Conservation (phyloP, 1,140 invertebrate genomes). For the Caenorhabditis remanei region DNA sequence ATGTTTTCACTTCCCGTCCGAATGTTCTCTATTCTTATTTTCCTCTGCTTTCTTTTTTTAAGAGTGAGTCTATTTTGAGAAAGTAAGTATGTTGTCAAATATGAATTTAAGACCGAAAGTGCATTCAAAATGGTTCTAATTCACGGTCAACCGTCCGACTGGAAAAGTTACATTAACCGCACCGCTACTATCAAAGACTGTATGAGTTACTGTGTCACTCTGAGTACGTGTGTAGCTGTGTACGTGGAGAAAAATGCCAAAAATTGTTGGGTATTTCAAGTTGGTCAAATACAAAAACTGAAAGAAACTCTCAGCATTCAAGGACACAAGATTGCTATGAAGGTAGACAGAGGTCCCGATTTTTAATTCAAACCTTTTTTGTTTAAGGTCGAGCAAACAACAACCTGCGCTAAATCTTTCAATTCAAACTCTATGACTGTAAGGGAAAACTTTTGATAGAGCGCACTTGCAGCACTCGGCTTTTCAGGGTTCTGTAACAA, state of each 20-base stretch:
- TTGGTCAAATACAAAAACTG: neutral
- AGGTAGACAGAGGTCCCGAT: neutral
- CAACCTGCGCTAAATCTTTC: neutral
- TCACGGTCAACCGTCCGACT: neutral
- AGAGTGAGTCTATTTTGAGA: no score
- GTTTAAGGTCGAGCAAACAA: neutral
- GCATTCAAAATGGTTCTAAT: neutral
- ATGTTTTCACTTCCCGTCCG: no score
- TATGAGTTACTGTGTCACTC: neutral
- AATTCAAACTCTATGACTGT: neutral
- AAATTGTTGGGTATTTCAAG: neutral
- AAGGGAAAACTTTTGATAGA: neutral
- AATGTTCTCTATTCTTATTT: no score
- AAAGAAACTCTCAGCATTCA: neutral
- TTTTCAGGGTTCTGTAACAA: constrained; percentile 15
- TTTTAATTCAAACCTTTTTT: neutral
- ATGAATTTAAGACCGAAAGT: no score
- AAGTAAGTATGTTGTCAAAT: no score
- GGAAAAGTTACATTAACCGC: neutral
- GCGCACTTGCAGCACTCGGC: neutral
- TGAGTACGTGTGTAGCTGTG: neutral
- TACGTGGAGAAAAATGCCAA: neutral
- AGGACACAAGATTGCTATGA: neutral
- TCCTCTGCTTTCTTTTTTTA: no score
- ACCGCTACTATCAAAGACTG: neutral